phyloP scores from a whole-genome alignment of 2,113 vertebrate species.

The Scytalopus superciliaris region DNA sequence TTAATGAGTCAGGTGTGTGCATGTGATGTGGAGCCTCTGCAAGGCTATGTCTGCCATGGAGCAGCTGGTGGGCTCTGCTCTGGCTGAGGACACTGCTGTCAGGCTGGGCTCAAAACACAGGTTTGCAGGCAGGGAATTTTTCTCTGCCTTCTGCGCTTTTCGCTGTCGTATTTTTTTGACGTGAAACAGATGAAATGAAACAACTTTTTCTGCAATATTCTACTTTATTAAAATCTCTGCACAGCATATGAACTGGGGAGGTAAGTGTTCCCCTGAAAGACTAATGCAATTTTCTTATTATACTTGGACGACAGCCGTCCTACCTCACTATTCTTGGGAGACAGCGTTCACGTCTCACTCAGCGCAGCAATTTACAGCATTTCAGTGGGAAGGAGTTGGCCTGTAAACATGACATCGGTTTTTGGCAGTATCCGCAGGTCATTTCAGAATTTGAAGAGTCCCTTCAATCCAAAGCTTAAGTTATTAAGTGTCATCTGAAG shows the following conservation, averaged over 20 bases:
- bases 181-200: constrained; percentile 41
- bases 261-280: constrained; percentile 57
- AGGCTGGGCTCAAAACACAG: neutral
- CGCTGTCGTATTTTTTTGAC: neutral
- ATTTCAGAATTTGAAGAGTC: neutral
- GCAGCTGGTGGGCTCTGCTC: neutral
- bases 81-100: neutral
- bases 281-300: constrained; percentile 33
- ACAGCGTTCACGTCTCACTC: constrained; percentile 2
- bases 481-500: neutral
- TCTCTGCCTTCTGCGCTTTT: neutral
- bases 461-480: neutral
- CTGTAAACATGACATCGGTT: neutral
- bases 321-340: constrained; percentile 13
- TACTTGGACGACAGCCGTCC: constrained; percentile 37
- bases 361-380: constrained; percentile 16
- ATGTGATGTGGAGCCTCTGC: neutral
- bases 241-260: constrained; percentile 5
- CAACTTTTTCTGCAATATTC: constrained; percentile 46
- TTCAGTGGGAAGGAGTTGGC: neutral
- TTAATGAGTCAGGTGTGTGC: neutral
- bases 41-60: neutral
- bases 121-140: neutral
- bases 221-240: constrained; percentile 35
- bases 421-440: neutral